Evolutionary conservation across 2,113 vertebrate species (phyloP), one percentile per base, ranked within the genome.

Genomic region (Pseudois nayaur): DNA sequence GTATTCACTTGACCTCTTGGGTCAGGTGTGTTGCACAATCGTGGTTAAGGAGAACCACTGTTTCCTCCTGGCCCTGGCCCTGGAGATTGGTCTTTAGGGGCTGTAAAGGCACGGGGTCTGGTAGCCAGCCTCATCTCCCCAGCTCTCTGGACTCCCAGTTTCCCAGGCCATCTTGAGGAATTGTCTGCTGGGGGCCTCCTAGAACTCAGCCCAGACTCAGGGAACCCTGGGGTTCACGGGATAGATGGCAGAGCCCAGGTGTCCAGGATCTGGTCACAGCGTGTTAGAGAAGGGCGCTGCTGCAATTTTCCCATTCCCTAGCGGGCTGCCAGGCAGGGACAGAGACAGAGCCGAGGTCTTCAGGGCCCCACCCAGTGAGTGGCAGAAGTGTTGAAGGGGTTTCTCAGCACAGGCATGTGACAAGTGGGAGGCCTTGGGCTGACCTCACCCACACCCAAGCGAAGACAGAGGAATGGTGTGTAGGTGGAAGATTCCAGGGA

Each of bases 321-420:
- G 3, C 0, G 1, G 33, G 40, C 19, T n/a, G 15, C 84, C 45
- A 76, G 4, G 31, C 2, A 2, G 12, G 82, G 36, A 19, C 0
- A 78, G 43, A 64, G 40, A 25, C 17, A 84, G 48, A 89, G 62
- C 64, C 0, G 0, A 0, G 89, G 36, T 13, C 14, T 64, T 2
- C 21, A 48, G 64, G 50, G 21, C 40, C 52, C 40, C 29, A 21
- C 83, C 62, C 40, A 55, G 76, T 12, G 19, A 33, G 7, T 40
- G 45, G 57, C 67, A 71, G 60, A 67, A 59, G 43, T 31, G n/a
- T 25, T 48, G 43, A n/a, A 31, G 16, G 54, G 9, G 48, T 29
- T 89, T 89, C 83, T 43, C 9, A 1, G 71, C 21, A 82, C 10
- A 48, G 52, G 48, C 31, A 2, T 8, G 1, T 40, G 40, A 27